Conservation (phyloP, 2,113 vertebrate genomes). For the Dipodomys merriami region DNA sequence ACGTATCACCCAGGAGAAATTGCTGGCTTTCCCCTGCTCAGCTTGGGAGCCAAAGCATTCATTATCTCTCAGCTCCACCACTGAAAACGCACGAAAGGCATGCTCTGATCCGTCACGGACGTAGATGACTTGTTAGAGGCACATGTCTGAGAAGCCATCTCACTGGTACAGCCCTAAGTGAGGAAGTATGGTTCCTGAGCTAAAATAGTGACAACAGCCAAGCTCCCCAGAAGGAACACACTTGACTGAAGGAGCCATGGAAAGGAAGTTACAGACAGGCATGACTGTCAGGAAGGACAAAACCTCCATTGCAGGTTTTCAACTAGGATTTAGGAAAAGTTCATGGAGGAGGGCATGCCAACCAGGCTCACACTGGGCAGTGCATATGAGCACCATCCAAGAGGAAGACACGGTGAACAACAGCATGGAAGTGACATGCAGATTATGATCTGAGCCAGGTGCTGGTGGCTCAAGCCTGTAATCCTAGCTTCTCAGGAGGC, state of each 20-base stretch:
- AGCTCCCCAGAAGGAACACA: background rate
- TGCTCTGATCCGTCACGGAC: background rate
- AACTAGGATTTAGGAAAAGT: background rate
- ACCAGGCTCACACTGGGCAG: background rate
- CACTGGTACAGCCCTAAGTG: background rate
- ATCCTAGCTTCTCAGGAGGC: no score
- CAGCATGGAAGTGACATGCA: background rate
- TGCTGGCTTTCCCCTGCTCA: background rate
- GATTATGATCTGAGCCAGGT: no score
- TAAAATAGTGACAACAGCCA: background rate
- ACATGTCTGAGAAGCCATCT: background rate
- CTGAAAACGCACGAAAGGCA: background rate
- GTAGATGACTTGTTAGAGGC: background rate
- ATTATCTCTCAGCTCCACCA: background rate
- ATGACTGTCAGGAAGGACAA: background rate
- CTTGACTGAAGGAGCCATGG: background rate
- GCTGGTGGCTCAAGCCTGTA: no score
- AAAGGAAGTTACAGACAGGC: background rate
- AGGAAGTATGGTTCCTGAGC: background rate
- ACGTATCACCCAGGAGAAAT: background rate
- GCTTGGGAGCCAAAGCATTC: background rate
- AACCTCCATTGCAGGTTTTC: background rate
- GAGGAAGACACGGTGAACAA: background rate
- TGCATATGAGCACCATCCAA: no score
- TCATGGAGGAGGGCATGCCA: background rate